Percentiles rank a stretch among this genome's conserved stretches.
Conservation (phyloP, 2,888 invertebrate genomes). For the Allacma fusca region DNA sequence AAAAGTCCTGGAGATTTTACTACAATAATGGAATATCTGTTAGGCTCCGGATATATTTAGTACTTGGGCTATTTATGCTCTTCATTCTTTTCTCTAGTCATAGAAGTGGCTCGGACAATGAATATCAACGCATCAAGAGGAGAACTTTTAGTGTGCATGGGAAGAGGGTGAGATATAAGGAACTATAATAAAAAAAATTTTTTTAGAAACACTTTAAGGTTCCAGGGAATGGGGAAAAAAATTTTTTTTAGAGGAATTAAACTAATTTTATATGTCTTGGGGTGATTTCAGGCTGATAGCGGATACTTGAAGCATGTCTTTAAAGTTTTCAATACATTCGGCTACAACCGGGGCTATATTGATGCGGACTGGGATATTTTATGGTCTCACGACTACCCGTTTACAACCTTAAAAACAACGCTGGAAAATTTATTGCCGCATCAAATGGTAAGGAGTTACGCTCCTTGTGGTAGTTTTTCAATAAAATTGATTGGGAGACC, state of each 20-base stretch:
- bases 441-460: constrained; percentile 69
- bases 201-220: too few relatives aligned
- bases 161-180: constrained; percentile 54
- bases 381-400: constrained; percentile 96
- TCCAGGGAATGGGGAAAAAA: too few relatives aligned
- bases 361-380: constrained; percentile 81
- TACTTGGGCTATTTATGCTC: constrained; percentile 6
- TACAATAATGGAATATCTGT: constrained; percentile 18
- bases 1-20: constrained; percentile 28
- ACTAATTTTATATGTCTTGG: constrained; percentile 1
- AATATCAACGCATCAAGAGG: background rate
- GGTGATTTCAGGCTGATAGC: constrained; percentile 66
- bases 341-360: constrained; percentile 71
- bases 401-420: constrained; percentile 68
- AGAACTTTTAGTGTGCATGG: constrained; percentile 61
- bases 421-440: constrained; percentile 72
- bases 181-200: too few relatives aligned
- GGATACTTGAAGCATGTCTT: constrained; percentile 83
- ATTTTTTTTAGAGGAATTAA: background rate
- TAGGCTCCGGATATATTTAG: background rate
- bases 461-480: too few relatives aligned
- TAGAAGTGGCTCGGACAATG: constrained; percentile 22
- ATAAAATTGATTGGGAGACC: too few relatives aligned
- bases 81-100: constrained; percentile 34
- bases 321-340: constrained; percentile 77